These are phyloP conservation scores for Linepithema humile DNA, from an alignment of 1,140 invertebrate species.

Conservation along the genomic window DNA sequence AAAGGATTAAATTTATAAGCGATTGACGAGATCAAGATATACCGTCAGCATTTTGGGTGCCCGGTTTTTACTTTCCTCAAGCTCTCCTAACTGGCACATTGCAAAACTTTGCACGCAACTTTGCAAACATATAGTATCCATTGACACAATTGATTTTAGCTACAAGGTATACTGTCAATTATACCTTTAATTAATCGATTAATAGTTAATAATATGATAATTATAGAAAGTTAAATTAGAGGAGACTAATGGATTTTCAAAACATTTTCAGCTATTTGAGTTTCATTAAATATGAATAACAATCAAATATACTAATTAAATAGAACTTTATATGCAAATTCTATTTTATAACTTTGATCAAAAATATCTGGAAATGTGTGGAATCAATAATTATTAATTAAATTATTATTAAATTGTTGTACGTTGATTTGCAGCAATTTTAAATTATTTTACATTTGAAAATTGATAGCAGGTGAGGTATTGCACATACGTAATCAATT, in stretches of 20 bases:
- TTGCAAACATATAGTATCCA: conserved; percentile 90
- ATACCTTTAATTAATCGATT: conserved; percentile 34
- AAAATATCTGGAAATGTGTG: too few relatives aligned
- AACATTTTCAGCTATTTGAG: background rate
- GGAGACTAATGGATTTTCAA: background rate
- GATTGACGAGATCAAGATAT: conserved; percentile 89
- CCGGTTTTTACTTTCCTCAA: conserved; percentile 94
- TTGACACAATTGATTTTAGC: conserved; percentile 90
- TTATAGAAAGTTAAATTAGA: background rate
- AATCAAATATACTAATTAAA: background rate
- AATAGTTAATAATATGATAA: background rate
- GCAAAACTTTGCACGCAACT: conserved; percentile 93
- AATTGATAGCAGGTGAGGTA: too few relatives aligned
- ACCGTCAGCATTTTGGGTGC: conserved; percentile 92
- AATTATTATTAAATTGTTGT: background rate
- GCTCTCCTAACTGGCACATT: conserved; percentile 93
- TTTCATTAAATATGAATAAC: background rate
- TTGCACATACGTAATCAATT: too few relatives aligned
- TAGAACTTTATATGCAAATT: background rate
- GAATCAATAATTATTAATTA: background rate
- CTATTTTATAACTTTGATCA: too few relatives aligned
- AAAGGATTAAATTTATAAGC: conserved; percentile 87
- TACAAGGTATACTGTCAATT: conserved; percentile 86
- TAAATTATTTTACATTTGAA: background rate
- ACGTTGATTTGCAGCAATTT: background rate